Evolutionary conservation across 2,888 invertebrate species (phyloP).

Genomic region (Papilio demoleus): DNA sequence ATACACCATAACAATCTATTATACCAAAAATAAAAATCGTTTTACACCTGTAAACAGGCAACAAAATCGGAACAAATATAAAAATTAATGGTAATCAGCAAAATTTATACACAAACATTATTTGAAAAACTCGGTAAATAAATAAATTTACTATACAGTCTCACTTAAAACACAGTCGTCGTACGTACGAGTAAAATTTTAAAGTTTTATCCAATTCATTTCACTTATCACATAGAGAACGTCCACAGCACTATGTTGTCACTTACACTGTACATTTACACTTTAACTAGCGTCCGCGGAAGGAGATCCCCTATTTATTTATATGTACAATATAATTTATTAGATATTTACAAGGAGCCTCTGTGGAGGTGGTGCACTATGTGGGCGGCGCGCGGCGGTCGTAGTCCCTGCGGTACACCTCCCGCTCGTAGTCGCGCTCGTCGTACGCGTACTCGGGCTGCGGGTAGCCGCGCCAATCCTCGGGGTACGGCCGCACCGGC

Average conservation of each 20-base stretch:
- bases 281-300: slow-evolving; percentile 67
- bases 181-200: slow-evolving; percentile 60
- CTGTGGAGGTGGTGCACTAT: slow-evolving; percentile 51
- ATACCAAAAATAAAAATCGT: slow-evolving; percentile 61
- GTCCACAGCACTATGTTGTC: slow-evolving; percentile 82
- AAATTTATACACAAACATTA: slow-evolving; percentile 75
- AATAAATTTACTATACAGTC: slow-evolving; percentile 81
- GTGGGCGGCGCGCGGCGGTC: slow-evolving; percentile 86
- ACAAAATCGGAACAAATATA: slow-evolving; percentile 73
- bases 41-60: slow-evolving; percentile 64
- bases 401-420: slow-evolving; percentile 85
- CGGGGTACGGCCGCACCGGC: slow-evolving; percentile 70
- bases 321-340: slow-evolving; percentile 72
- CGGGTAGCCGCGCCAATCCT: slow-evolving; percentile 79
- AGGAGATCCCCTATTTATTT: slow-evolving; percentile 59
- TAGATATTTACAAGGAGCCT: slow-evolving; percentile 66
- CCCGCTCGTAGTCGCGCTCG: slow-evolving; percentile 82
- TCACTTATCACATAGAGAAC: slow-evolving; percentile 80
- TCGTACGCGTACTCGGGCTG: slow-evolving; percentile 80
- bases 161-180: slow-evolving; percentile 74
- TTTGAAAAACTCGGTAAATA: slow-evolving; percentile 75
- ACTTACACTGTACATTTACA: slow-evolving; percentile 75
- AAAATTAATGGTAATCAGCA: slow-evolving; percentile 72
- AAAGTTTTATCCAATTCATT: slow-evolving; percentile 68
- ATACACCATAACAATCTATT: slow-evolving; percentile 64